A percentile compares a stretch with the other conserved stretches of the same genome.
phyloP scores from a whole-genome alignment of 1,140 invertebrate genomes.

The Dendrolimus punctatus region DNA sequence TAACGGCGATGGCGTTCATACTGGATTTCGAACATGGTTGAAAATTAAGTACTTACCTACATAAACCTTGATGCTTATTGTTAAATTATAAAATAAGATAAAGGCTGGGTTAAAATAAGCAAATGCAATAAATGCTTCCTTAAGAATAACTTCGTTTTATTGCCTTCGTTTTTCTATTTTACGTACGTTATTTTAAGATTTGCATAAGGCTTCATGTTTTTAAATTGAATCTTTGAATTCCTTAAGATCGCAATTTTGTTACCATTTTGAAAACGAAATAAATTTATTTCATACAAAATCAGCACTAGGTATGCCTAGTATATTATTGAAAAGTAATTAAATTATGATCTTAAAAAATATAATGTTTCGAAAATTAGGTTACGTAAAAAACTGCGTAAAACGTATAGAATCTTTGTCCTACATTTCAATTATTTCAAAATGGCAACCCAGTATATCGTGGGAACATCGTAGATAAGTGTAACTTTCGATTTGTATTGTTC shows the following conservation, averaged over 20 bases:
- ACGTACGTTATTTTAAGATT: too few species aligned
- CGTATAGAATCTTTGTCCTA: slow-evolving; percentile 30
- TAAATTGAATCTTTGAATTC: too few species aligned
- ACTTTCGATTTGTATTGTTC: slow-evolving; percentile 33
- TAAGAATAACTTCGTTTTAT: neutral
- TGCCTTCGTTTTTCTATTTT: neutral
- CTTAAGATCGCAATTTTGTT: too few species aligned
- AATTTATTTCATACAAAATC: too few species aligned
- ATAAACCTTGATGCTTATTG: neutral
- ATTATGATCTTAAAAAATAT: too few species aligned
- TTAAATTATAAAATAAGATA: neutral
- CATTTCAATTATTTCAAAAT: slow-evolving; percentile 27
- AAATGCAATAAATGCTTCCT: slow-evolving; percentile 3
- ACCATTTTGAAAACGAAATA: too few species aligned
- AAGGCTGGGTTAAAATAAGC: slow-evolving; percentile 5
- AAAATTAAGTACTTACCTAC: neutral
- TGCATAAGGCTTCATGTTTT: too few species aligned
- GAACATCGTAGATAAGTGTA: slow-evolving; percentile 33
- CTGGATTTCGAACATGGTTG: neutral
- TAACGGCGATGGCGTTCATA: neutral
- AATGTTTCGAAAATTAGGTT: neutral
- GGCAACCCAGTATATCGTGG: slow-evolving; percentile 35
- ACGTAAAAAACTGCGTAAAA: slow-evolving; percentile 11
- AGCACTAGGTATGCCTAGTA: too few species aligned
- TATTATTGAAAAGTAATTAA: too few species aligned